phyloP scores from a whole-genome alignment of 2,113 vertebrate species.

The Sebastes fasciatus region DNA sequence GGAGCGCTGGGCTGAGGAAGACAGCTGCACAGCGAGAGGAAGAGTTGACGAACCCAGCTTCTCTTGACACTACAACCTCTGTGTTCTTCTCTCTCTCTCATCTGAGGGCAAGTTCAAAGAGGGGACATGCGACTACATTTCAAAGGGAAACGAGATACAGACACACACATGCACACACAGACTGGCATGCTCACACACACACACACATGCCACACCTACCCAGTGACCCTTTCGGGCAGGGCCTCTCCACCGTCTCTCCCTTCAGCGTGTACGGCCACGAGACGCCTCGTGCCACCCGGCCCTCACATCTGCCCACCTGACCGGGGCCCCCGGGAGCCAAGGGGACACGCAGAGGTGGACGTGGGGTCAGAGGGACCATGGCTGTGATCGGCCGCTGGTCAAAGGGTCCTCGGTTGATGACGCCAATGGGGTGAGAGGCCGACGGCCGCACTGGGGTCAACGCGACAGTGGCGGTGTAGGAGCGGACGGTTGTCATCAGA shows the following conservation, averaged over 20 bases:
- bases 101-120: constrained; percentile 69
- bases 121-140: constrained; percentile 68
- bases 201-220: constrained; percentile 79
- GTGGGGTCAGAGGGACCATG: constrained; percentile 88
- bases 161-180: constrained; percentile 24
- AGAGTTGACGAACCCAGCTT: constrained; percentile 28
- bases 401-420: constrained; percentile 90
- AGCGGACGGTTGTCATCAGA: constrained; percentile 80
- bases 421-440: constrained; percentile 90
- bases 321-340: constrained; percentile 79
- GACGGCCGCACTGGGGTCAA: constrained; percentile 86
- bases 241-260: constrained; percentile 92
- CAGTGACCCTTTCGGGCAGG: constrained; percentile 93
- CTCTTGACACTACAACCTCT: constrained; percentile 23
- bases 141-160: constrained; percentile 68
- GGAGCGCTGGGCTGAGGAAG: constrained; percentile 33
- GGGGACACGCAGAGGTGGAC: constrained; percentile 85
- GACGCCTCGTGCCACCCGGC: constrained; percentile 88
- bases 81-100: constrained; percentile 48
- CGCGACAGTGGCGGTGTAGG: constrained; percentile 83
- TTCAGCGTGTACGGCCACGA: constrained; percentile 92
- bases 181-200: constrained; percentile 31
- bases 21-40: constrained; percentile 63
- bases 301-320: constrained; percentile 87
- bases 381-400: constrained; percentile 89